Evolutionary conservation across 2,888 invertebrate species (phyloP).

Genomic region (Bruchidius siliquastri): DNA sequence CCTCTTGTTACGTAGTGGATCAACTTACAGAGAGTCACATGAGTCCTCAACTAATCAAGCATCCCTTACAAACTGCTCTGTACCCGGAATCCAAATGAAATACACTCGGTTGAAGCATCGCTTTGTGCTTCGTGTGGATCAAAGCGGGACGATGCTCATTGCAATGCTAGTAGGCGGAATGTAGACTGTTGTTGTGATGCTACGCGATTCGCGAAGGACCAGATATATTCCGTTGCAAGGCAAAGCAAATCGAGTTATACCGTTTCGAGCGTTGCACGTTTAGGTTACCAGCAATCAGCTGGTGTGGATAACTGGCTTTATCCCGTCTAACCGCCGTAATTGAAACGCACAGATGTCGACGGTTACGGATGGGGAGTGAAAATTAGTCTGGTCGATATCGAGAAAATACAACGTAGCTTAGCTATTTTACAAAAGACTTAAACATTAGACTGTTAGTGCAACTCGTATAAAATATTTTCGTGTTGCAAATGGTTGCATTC

Average conservation of each 20-base stretch:
- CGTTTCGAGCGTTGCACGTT: not conserved
- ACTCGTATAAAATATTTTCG: too few species aligned
- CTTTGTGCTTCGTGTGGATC: not conserved
- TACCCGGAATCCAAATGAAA: not conserved
- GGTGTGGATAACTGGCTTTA: not conserved
- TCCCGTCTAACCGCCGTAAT: not conserved
- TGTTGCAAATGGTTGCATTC: too few species aligned
- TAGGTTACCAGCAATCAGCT: not conserved
- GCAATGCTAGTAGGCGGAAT: not conserved
- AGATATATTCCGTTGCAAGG: not conserved
- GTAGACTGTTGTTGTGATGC: not conserved
- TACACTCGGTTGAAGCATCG: not conserved
- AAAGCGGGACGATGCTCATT: not conserved
- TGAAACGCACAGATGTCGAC: too few species aligned
- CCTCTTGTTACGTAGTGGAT: too few species aligned
- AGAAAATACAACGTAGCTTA: too few species aligned
- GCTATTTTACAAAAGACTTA: too few species aligned
- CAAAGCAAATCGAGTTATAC: not conserved
- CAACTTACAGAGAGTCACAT: too few species aligned
- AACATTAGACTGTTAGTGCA: too few species aligned
- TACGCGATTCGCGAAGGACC: not conserved
- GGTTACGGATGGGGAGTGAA: too few species aligned
- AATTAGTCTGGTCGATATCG: too few species aligned
- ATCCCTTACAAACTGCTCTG: too few species aligned
- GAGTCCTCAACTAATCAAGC: too few species aligned